Conservation (phyloP, 2,888 invertebrate species). For the Dolichopus griseipennis region DNA sequence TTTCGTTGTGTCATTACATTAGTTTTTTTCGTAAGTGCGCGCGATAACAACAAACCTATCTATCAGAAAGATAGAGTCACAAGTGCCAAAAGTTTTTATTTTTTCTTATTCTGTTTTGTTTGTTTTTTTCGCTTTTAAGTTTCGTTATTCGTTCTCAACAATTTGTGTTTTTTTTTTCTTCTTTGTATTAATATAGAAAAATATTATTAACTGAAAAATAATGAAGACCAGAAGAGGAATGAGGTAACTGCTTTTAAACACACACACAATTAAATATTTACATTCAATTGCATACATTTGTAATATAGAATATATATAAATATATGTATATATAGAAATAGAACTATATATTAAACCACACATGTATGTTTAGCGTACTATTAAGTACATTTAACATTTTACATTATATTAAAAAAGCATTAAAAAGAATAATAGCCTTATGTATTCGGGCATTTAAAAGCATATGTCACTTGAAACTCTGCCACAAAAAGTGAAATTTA, state of each 20-base stretch:
- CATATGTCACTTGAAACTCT: no score
- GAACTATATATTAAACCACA: neutral
- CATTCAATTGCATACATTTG: neutral
- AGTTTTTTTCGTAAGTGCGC: neutral
- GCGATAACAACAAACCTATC: slow-evolving; percentile 2
- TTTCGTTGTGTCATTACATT: neutral
- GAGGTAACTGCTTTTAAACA: neutral
- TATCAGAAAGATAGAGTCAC: neutral
- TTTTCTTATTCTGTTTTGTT: neutral
- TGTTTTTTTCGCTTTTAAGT: neutral
- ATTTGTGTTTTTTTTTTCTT: neutral
- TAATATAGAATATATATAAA: neutral
- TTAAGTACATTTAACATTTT: no score
- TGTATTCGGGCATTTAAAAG: no score
- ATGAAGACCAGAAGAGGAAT: neutral
- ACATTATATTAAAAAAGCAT: no score
- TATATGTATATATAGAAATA: neutral
- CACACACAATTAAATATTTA: neutral
- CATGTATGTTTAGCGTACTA: no score
- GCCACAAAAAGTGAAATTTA: no score
- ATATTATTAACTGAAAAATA: neutral
- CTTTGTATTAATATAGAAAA: neutral
- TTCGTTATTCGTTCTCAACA: neutral
- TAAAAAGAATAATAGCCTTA: no score
- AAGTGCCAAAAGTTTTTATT: slow-evolving; percentile 3